phyloP scores from a whole-genome alignment of 2,888 invertebrate species.

The Tethea ocularis region DNA sequence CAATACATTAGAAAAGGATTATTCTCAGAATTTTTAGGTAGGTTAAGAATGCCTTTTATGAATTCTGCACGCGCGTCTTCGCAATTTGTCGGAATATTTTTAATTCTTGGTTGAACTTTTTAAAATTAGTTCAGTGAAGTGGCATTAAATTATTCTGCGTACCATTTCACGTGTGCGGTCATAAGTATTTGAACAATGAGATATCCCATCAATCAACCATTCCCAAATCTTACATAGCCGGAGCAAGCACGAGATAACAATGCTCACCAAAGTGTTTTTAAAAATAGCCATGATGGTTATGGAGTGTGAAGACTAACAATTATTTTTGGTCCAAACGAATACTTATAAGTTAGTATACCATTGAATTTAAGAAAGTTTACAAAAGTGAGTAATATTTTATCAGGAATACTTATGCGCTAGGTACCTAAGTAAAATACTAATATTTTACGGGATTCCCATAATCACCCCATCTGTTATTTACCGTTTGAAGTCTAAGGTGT shows the following conservation, averaged over 20 bases:
- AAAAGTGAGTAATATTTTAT: not conserved
- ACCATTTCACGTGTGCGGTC: conserved; percentile 5
- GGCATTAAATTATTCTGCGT: conserved; percentile 14
- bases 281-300: not conserved
- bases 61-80: not conserved
- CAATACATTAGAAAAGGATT: conserved; percentile 5
- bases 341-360: not conserved
- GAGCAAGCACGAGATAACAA: conserved; percentile 9
- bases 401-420: too few species aligned
- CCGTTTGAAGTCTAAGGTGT: too few species aligned
- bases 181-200: not conserved
- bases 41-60: not conserved
- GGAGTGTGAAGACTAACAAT: conserved; percentile 2
- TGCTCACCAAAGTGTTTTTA: not conserved
- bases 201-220: not conserved
- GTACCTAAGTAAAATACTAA: not conserved
- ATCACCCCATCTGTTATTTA: not conserved
- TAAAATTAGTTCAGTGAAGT: conserved; percentile 15
- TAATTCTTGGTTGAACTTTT: conserved; percentile 1
- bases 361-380: not conserved
- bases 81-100: not conserved
- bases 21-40: not conserved
- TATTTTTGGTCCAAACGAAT: not conserved
- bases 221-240: conserved; percentile 5
- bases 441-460: not conserved